Base-by-base conservation (phyloP, 2,888 invertebrate species). In the Portevinia maculata region DNA sequence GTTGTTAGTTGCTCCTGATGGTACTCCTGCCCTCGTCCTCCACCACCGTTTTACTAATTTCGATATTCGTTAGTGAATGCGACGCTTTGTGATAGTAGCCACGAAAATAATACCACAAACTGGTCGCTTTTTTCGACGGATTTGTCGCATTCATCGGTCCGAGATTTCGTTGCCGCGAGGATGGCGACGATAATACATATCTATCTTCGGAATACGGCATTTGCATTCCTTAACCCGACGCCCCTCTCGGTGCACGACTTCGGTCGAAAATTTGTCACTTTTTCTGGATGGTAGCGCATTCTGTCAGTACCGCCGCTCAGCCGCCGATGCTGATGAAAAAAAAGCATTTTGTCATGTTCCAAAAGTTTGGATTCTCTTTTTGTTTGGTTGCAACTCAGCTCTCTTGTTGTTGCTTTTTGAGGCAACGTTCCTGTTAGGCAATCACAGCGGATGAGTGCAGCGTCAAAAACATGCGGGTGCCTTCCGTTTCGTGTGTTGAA, bases 261-360 rank as follows among this genome's bases (percentile, higher is more conserved):
- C 83, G 65, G 60, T 73, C 57, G 78, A 73, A 83, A 78, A 83
- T 83, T 83, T 83, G 83, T 83, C 83, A 78, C 67, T 78, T 83
- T 78, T 76, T 71, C 53, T 70, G 65, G 70, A 83, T 76, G 76
- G 65, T 32, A 65, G 70, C 69, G 19, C 75, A 75, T 34, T 41
- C 65, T 46, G 53, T 6, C 57, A 30, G 15, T 37, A 8, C 7
- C 39, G 28, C 41, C 15, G 15, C 24, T 52, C n/a, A n/a, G n/a
- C 13, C 48, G 34, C 19, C 64, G 34, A 24, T n/a, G 34, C 41
- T 59, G 24, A 60, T 39, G 24, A 5, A 30, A 64, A 50, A 57
- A 41, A 50, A 50, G 32, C 52, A 44, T 52, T 67, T 59, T 48
- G 70, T 57, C 69, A 59, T 79, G 79, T 79, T 79, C 53, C 64